A percentile compares a stretch with the other conserved stretches of the same genome.
Evolutionary conservation across 2,888 invertebrate genomes (phyloP).

Genomic region (Craniophora ligustri): DNA sequence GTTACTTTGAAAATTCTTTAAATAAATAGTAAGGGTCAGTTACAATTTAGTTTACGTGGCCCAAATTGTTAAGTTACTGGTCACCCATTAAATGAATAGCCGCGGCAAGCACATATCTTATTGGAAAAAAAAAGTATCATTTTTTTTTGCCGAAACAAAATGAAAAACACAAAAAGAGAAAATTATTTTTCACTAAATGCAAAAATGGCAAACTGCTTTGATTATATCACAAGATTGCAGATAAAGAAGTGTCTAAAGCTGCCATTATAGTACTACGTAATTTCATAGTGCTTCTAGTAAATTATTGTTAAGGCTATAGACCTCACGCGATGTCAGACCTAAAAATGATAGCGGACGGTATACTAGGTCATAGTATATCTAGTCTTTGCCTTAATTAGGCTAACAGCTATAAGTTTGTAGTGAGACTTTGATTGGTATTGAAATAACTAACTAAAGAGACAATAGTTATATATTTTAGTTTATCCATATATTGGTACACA

Average conservation of each 20-base stretch:
- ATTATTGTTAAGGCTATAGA: constrained; percentile 15
- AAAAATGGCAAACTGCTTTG: constrained; percentile 22
- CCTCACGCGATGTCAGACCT: constrained; percentile 26
- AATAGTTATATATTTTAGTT: too few relatives aligned
- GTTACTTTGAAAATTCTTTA: too few relatives aligned
- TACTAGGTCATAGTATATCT: neutral
- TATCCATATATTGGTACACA: too few relatives aligned
- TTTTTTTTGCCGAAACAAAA: too few relatives aligned
- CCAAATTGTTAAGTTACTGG: too few relatives aligned
- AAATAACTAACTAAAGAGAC: neutral
- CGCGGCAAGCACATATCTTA: too few relatives aligned
- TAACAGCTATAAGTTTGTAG: too few relatives aligned
- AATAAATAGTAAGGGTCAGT: too few relatives aligned
- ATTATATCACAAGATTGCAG: constrained; percentile 27
- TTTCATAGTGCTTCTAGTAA: constrained; percentile 4
- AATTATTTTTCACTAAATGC: constrained; percentile 10
- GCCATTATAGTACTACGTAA: constrained; percentile 3
- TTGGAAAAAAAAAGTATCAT: too few relatives aligned
- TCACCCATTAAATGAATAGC: too few relatives aligned
- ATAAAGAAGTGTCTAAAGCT: constrained; percentile 9
- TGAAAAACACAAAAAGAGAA: too few relatives aligned
- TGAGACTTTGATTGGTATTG: neutral
- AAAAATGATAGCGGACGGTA: neutral
- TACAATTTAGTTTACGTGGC: too few relatives aligned
- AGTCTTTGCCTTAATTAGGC: neutral